phyloP scores from a whole-genome alignment of 2,113 vertebrate genomes.

The Plotosus lineatus region DNA sequence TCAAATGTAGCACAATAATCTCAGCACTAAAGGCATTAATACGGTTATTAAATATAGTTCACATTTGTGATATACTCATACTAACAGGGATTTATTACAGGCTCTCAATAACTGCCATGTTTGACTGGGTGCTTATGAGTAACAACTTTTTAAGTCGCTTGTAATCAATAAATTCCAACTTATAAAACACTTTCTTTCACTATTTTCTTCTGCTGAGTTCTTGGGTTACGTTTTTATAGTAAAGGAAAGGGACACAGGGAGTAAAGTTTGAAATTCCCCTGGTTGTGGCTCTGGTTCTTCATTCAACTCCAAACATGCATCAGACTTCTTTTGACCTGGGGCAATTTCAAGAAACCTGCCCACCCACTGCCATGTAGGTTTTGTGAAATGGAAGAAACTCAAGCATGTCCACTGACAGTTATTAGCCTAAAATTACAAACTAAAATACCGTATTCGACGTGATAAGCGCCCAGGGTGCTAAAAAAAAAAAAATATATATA shows the following conservation, averaged over 20 bases:
- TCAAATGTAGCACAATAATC: slow-evolving; percentile 36
- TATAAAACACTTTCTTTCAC: neutral
- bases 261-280: neutral
- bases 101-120: slow-evolving; percentile 34
- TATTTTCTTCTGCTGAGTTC: neutral
- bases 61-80: slow-evolving; percentile 21
- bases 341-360: neutral
- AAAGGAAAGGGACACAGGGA: neutral
- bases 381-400: neutral
- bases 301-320: neutral
- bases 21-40: slow-evolving; percentile 23
- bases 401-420: neutral
- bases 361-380: neutral
- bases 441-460: no score
- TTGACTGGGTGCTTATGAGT: slow-evolving; percentile 9
- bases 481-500: no score
- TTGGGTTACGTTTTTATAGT: neutral
- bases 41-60: slow-evolving; percentile 30
- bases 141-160: slow-evolving; percentile 15
- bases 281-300: neutral
- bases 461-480: no score
- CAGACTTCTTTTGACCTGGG: neutral
- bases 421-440: neutral
- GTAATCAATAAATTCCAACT: slow-evolving; percentile 18
- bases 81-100: slow-evolving; percentile 23